These are phyloP conservation scores for Notothenia coriiceps DNA, from an alignment of 2,113 vertebrate species.

Conservation along the genomic window DNA sequence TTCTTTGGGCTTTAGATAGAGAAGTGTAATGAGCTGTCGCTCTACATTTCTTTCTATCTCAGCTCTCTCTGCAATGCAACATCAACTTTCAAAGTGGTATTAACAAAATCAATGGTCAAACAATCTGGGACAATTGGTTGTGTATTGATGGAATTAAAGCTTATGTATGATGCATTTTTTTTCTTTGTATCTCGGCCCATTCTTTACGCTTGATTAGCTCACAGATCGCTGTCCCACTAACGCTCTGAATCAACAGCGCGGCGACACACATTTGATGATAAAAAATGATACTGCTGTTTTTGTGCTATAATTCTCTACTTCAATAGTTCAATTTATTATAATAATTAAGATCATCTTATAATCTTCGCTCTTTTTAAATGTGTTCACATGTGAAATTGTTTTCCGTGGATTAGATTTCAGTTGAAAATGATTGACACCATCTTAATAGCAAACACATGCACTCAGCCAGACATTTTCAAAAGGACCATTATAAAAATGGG, in stretches of 20 bases:
- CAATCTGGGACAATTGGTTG: constrained; percentile 94
- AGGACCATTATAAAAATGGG: constrained; percentile 80
- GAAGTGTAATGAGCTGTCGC: constrained; percentile 33
- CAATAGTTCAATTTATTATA: constrained; percentile 23
- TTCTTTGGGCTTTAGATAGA: constrained; percentile 32
- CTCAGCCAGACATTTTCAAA: constrained; percentile 77
- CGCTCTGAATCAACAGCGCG: constrained; percentile 18
- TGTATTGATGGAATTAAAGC: constrained; percentile 96
- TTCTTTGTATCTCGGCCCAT: constrained; percentile 87
- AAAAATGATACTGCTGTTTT: constrained; percentile 30
- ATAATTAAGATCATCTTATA: constrained; percentile 43
- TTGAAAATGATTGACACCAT: constrained; percentile 77
- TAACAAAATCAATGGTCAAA: constrained; percentile 94
- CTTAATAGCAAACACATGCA: constrained; percentile 76
- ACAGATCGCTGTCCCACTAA: constrained; percentile 34
- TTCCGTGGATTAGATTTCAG: constrained; percentile 66
- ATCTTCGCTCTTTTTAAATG: constrained; percentile 40
- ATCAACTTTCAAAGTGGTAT: constrained; percentile 83
- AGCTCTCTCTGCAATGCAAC: constrained; percentile 21
- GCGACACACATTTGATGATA: constrained; percentile 12
- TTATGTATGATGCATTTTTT: constrained; percentile 91
- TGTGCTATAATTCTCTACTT: constrained; percentile 11
- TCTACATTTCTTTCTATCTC: constrained; percentile 34
- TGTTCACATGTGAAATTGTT: constrained; percentile 51
- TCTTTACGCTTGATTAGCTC: constrained; percentile 72